Conservation (phyloP, 2,797 vertebrate genomes). For the Galago senegalensis region DNA sequence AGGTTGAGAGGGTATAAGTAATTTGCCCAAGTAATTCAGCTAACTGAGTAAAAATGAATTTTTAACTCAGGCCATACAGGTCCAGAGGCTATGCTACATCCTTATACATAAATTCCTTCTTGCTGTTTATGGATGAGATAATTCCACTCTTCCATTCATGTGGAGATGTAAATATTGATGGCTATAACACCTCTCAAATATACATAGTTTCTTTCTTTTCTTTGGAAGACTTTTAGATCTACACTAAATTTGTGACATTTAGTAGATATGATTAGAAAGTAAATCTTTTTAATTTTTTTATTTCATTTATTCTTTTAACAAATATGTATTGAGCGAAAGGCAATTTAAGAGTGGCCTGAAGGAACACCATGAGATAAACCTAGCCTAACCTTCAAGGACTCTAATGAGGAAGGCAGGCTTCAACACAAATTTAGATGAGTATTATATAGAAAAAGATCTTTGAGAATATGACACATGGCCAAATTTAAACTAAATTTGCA, state of each 20-base stretch:
- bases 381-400: background rate
- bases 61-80: background rate
- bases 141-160: background rate
- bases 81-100: background rate
- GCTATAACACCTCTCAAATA: background rate
- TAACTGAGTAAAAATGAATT: background rate
- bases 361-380: background rate
- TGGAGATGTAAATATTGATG: background rate
- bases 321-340: background rate
- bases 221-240: background rate
- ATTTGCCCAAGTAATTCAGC: background rate
- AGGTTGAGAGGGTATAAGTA: background rate
- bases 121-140: background rate
- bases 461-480: background rate
- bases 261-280: background rate
- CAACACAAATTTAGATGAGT: background rate
- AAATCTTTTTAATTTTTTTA: background rate
- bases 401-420: background rate
- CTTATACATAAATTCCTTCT: background rate
- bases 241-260: background rate
- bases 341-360: background rate
- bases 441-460: background rate
- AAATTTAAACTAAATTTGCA: constrained; percentile 26
- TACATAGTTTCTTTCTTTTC: background rate
- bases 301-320: constrained; percentile 16